Evolutionary conservation across 1,140 invertebrate species (phyloP).

Genomic region (Hirudo medicinalis): DNA sequence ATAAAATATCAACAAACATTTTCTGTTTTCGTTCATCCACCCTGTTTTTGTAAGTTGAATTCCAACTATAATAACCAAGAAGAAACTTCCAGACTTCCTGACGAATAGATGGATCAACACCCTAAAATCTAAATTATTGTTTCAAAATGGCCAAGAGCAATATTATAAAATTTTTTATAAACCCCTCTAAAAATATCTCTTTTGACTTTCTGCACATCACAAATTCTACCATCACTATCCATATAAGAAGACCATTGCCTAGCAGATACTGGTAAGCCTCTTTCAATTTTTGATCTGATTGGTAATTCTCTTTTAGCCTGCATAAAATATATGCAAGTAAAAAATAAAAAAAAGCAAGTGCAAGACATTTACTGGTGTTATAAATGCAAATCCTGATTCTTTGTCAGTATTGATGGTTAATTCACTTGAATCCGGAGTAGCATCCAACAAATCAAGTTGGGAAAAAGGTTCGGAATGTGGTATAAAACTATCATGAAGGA

Average conservation of each 20-base stretch:
- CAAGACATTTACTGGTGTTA: conserved; percentile 30
- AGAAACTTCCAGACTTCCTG: conserved; percentile 88
- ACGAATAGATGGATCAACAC: conserved; percentile 56
- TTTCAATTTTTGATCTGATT: conserved; percentile 35
- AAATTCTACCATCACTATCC: conserved; percentile 56
- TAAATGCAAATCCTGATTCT: conserved; percentile 42
- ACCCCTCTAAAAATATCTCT: conserved; percentile 80
- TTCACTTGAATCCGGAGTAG: conserved; percentile 45
- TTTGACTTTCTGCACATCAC: conserved; percentile 47
- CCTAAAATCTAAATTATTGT: conserved; percentile 42
- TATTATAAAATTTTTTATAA: conserved; percentile 16
- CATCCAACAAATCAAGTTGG: conserved; percentile 30
- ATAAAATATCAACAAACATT: conserved; percentile 42
- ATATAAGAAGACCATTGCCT: conserved; percentile 65
- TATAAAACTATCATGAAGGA: conserved; percentile 39
- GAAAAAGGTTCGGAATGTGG: conserved; percentile 32
- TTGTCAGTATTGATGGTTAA: conserved; percentile 43
- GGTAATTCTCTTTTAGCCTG: conserved; percentile 39
- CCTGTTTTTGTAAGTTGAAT: conserved; percentile 59
- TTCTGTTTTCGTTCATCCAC: conserved; percentile 54
- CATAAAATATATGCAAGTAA: not conserved
- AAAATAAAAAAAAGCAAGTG: not conserved
- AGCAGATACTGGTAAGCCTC: conserved; percentile 50
- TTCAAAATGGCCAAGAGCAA: not conserved
- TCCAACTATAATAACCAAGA: conserved; percentile 74